Conservation (phyloP, 2,113 vertebrate genomes). For the Synchiropus splendidus region DNA sequence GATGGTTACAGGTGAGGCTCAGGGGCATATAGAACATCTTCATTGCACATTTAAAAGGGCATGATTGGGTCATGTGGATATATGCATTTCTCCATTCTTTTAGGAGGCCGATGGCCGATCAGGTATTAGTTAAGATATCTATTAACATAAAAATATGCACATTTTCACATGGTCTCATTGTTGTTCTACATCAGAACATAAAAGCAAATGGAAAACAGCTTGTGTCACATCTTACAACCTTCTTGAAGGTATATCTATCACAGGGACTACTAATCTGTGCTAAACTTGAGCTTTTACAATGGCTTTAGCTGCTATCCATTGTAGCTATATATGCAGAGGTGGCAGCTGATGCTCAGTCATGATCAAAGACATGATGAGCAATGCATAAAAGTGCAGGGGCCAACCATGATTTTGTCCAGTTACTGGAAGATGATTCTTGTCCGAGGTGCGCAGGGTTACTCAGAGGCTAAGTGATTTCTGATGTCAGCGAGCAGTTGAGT, state of each 20-base stretch:
- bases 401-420: constrained; percentile 32
- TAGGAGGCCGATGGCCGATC: no score
- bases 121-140: no score
- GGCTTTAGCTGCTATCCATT: constrained; percentile 14
- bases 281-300: constrained; percentile 12
- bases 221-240: no score
- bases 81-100: no score
- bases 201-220: no score
- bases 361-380: constrained; percentile 42
- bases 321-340: constrained; percentile 30
- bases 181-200: no score
- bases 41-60: no score
- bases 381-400: constrained; percentile 19
- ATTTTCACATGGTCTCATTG: no score
- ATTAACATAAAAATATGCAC: no score
- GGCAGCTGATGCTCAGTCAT: constrained; percentile 18
- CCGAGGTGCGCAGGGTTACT: constrained; percentile 38
- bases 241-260: constrained; percentile 15
- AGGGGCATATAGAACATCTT: no score
- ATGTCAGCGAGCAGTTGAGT: constrained; percentile 28
- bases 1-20: no score
- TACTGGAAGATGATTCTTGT: constrained; percentile 37
- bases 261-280: constrained; percentile 6
- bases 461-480: constrained; percentile 36
- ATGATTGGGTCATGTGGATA: no score